Conservation (phyloP, 2,113 vertebrate genomes). For the Callaeas wilsoni region DNA sequence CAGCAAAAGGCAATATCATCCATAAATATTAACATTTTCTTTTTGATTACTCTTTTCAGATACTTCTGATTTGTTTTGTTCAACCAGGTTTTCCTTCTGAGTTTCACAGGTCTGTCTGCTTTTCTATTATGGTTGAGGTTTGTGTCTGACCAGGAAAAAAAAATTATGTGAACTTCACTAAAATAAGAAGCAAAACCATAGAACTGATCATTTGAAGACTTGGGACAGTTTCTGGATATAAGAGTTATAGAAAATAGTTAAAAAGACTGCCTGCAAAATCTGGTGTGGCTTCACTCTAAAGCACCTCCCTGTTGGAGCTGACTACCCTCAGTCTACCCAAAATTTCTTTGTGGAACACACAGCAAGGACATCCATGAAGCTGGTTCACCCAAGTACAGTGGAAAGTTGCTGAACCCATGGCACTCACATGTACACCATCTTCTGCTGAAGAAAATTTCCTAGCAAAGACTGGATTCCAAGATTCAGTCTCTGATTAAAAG, state of each 20-base stretch:
- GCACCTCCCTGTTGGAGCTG: rapidly evolving
- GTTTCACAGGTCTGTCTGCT: neutral
- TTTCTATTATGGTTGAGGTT: neutral
- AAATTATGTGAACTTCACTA: neutral
- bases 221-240: neutral
- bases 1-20: neutral
- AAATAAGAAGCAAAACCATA: neutral
- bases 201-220: neutral
- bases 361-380: neutral
- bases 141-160: neutral
- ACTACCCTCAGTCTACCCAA: neutral
- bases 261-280: neutral
- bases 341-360: neutral
- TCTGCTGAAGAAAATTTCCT: neutral
- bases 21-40: neutral
- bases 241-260: neutral
- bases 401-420: neutral
- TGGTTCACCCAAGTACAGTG: neutral
- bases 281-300: neutral
- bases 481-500: neutral
- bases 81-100: neutral
- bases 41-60: neutral
- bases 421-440: neutral
- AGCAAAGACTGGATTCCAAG: neutral
- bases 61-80: neutral